Base-by-base conservation (phyloP, 1,140 invertebrate species). In the Periplaneta americana region DNA sequence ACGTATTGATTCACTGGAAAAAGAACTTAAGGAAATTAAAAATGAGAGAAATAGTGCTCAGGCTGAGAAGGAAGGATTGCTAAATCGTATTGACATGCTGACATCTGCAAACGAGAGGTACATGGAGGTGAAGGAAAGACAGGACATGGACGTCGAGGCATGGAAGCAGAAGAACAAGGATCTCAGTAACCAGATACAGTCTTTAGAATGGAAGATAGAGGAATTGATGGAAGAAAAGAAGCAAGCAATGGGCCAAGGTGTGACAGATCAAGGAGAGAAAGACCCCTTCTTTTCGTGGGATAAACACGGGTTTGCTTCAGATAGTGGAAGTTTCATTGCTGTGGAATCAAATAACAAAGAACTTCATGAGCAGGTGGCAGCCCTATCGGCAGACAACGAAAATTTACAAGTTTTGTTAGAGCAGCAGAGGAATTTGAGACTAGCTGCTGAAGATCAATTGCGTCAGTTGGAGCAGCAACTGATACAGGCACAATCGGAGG, bases 91-190 rank as follows among this genome's bases (percentile, higher is more conserved):
- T 79, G 95, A 96, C 83, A 90, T 95, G 10, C 86, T 97, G 15
- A 92, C 92, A 5, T 90, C 92, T 31, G 94, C 94, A n/a, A 96
- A 96, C 86, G 94, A 96, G 48, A 90, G 92, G 77, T 91, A 95
- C 83, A 86, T 92, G 5, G 94, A 96, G 85, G 92, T 94, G 87
- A 96, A 96, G 88, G 95, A 96, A 86, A 93, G 93, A 82, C 92
- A 95, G 87, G 94, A 96, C 83, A 90, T 93, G 82, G 93, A 94
- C 86, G 84, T 90, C 0, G 90, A 94, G 83, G 90, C 94, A 83
- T 93, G 93, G 86, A 92, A 93, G 85, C 91, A 91, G 34, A 91
- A 93, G 84, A 93, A 92, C 84, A 91, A 93, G 83, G 92, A 95
- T 83, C 86, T 96, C 77, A 93, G 95, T 85, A 85, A 89, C 34